These are phyloP conservation scores for Eubasilissa regina DNA, from an alignment of 1,140 invertebrate species.

Conservation along the genomic window DNA sequence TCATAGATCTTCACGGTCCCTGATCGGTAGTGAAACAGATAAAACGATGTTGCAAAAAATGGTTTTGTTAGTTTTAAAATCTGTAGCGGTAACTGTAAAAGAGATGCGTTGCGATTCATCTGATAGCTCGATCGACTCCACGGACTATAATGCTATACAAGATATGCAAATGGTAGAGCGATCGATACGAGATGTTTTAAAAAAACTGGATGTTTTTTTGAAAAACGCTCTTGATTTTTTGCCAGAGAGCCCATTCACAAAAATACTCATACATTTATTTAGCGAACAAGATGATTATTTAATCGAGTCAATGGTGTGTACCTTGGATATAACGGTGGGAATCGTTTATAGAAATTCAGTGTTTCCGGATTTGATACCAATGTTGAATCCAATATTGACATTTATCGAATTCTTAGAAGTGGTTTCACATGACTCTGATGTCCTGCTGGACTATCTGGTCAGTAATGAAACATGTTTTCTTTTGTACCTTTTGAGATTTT, in stretches of 20 bases:
- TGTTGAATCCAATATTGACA: slow-evolving; percentile 86
- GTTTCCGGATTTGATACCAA: slow-evolving; percentile 82
- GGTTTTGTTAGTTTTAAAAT: slow-evolving; percentile 88
- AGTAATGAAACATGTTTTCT: slow-evolving; percentile 94
- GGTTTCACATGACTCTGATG: slow-evolving; percentile 86
- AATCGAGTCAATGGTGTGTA: slow-evolving; percentile 94
- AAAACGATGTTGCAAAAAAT: slow-evolving; percentile 87
- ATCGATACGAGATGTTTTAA: slow-evolving; percentile 86
- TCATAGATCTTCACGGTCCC: slow-evolving; percentile 62
- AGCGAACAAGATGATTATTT: slow-evolving; percentile 92
- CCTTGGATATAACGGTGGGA: slow-evolving; percentile 88
- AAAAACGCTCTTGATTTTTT: slow-evolving; percentile 88
- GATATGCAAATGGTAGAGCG: slow-evolving; percentile 91
- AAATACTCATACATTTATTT: slow-evolving; percentile 91
- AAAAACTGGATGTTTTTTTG: slow-evolving; percentile 86
- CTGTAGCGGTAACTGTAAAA: slow-evolving; percentile 91
- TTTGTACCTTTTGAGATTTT: slow-evolving; percentile 86
- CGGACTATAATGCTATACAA: slow-evolving; percentile 87
- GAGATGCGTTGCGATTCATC: slow-evolving; percentile 90
- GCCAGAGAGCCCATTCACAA: slow-evolving; percentile 88
- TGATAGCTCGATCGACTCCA: slow-evolving; percentile 85
- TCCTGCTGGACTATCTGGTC: slow-evolving; percentile 89
- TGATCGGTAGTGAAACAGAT: slow-evolving; percentile 70
- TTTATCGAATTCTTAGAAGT: slow-evolving; percentile 89
- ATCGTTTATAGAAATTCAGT: slow-evolving; percentile 86